phyloP scores from a whole-genome alignment of 2,113 vertebrate species.

The Megaleporinus macrocephalus region DNA sequence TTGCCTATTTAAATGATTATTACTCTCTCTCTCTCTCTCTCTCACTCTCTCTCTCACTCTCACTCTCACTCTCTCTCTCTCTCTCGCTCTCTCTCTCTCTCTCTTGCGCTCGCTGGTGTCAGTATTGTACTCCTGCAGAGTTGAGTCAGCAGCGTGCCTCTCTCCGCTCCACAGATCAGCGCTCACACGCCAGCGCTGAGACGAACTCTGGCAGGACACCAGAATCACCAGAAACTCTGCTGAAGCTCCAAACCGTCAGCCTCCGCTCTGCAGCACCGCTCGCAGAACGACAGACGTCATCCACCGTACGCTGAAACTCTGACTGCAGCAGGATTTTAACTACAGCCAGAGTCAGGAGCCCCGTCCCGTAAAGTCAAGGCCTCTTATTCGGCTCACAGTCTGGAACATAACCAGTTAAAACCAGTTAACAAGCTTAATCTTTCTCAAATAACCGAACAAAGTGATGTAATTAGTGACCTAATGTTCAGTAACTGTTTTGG shows the following conservation, averaged over 20 bases:
- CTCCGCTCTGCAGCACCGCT: background rate
- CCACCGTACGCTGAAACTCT: background rate
- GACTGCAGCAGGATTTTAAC: background rate
- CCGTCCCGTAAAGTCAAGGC: background rate
- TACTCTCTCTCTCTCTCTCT: background rate
- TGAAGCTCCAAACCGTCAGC: background rate
- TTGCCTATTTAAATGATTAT: no score
- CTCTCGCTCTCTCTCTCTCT: background rate
- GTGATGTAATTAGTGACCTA: no score
- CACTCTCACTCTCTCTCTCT: background rate
- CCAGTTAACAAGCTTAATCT: no score
- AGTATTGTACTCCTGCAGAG: background rate
- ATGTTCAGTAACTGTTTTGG: no score
- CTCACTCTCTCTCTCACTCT: background rate
- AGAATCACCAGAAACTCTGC: background rate
- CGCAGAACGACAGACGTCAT: background rate
- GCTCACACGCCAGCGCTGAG: background rate
- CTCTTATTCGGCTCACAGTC: no score
- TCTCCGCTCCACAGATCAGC: slow-evolving; percentile 6
- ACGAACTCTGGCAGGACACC: background rate
- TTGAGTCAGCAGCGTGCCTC: slow-evolving; percentile 20
- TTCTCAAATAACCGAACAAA: no score
- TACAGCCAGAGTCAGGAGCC: background rate
- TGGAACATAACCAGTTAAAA: no score
- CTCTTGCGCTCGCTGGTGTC: background rate